Percentiles rank a stretch among this genome's conserved stretches.
Conservation (phyloP, 2,888 invertebrate species). For the Galerucella calmariensis region DNA sequence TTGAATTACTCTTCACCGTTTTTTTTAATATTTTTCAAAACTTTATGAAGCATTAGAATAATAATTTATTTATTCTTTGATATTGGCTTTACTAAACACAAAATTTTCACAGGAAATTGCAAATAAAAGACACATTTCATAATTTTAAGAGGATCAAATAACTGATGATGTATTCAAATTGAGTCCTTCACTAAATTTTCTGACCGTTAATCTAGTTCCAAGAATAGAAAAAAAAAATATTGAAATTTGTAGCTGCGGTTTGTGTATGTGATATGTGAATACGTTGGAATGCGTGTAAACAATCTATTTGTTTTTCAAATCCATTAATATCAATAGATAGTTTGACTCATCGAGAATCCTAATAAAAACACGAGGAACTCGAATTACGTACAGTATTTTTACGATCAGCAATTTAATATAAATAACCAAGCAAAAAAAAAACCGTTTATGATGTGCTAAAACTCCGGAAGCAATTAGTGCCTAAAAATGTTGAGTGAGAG, state of each 20-base stretch:
- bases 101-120: not conserved
- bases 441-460: too few species aligned
- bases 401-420: not conserved
- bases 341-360: not conserved
- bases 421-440: too few species aligned
- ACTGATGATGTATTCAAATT: not conserved
- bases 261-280: constrained; percentile 1
- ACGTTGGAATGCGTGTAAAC: constrained; percentile 9
- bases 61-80: too few species aligned
- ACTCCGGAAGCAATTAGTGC: too few species aligned
- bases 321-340: constrained; percentile 1
- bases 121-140: too few species aligned
- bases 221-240: not conserved
- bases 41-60: too few species aligned
- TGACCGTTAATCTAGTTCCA: not conserved
- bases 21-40: too few species aligned
- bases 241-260: not conserved
- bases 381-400: not conserved
- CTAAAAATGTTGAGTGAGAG: too few species aligned
- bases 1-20: too few species aligned
- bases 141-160: too few species aligned
- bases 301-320: not conserved
- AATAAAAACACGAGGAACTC: not conserved
- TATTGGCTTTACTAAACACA: too few species aligned
- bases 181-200: not conserved